These are phyloP conservation scores for Platichthys stellatus DNA, from an alignment of 2,113 vertebrate species.

Conservation along the genomic window DNA sequence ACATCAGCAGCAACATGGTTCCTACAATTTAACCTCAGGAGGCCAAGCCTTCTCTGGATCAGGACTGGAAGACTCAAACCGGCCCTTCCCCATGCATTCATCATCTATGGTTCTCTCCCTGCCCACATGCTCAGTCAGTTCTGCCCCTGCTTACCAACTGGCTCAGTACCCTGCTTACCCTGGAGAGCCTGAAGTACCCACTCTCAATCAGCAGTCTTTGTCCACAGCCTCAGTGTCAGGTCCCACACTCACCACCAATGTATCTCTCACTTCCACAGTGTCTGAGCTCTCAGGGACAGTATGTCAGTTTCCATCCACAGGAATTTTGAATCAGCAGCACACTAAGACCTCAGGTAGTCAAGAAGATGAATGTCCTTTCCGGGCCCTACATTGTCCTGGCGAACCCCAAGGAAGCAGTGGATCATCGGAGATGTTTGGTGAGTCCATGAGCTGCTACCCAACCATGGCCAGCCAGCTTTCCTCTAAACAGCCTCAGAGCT, in stretches of 20 bases:
- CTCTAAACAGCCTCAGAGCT: conserved; percentile 67
- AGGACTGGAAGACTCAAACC: conserved; percentile 77
- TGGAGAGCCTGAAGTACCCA: conserved; percentile 86
- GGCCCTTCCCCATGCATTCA: conserved; percentile 83
- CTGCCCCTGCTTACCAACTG: conserved; percentile 81
- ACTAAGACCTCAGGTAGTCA: conserved; percentile 77
- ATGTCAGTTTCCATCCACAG: conserved; percentile 87
- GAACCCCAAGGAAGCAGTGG: conserved; percentile 89
- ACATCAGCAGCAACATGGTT: conserved; percentile 80
- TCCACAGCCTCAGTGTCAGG: conserved; percentile 82
- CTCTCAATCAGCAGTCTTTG: conserved; percentile 84
- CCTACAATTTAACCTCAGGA: conserved; percentile 78
- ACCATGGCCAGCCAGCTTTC: conserved; percentile 63
- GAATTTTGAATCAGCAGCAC: conserved; percentile 83
- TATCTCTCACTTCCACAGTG: conserved; percentile 72
- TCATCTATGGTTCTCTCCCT: conserved; percentile 85
- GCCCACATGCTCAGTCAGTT: conserved; percentile 88
- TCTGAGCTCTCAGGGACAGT: conserved; percentile 85
- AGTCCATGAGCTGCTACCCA: conserved; percentile 87
- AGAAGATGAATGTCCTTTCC: conserved; percentile 88
- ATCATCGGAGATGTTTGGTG: conserved; percentile 89
- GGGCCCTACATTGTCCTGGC: conserved; percentile 85
- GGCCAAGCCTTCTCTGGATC: conserved; percentile 85
- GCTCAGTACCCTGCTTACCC: conserved; percentile 91
- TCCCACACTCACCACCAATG: conserved; percentile 77